Evolutionary conservation across 1,140 invertebrate species (phyloP).

Genomic region (Brevipalpus yothersi): DNA sequence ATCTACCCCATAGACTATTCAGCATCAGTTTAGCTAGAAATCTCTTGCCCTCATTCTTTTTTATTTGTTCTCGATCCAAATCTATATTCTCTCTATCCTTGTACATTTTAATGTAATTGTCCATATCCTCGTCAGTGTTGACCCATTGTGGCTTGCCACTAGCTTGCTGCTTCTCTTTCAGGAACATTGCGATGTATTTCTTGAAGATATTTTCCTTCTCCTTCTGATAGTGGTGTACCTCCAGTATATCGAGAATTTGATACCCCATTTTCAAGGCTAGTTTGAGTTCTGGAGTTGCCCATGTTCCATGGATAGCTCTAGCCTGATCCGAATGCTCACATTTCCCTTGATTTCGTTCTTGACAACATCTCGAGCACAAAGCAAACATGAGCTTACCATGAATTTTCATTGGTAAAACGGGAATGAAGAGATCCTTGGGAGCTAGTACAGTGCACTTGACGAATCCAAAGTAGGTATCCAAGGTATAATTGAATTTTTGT

Average conservation of each 20-base stretch:
- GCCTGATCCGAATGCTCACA: not conserved
- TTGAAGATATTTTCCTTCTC: not conserved
- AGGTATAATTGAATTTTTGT: not conserved
- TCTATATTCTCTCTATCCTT: not conserved
- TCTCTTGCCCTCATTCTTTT: not conserved
- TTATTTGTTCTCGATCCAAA: not conserved
- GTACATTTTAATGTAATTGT: not conserved
- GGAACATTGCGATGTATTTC: not conserved
- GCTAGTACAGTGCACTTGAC: not conserved
- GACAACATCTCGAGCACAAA: not conserved
- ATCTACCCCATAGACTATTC: conserved; percentile 2
- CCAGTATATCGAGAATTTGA: not conserved
- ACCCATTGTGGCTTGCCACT: not conserved
- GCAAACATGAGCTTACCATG: not conserved
- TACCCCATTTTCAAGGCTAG: not conserved
- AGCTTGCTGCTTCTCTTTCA: not conserved
- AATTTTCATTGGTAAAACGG: not conserved
- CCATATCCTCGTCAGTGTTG: not conserved
- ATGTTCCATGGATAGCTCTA: not conserved
- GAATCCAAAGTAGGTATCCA: not conserved
- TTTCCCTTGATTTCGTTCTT: not conserved
- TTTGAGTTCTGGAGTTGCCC: not conserved
- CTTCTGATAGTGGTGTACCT: not conserved
- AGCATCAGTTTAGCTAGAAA: not conserved
- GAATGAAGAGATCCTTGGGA: not conserved